Evolutionary conservation across 2,888 invertebrate species (phyloP), one percentile per base, ranked within the genome.

Genomic region (Euphydryas editha): DNA sequence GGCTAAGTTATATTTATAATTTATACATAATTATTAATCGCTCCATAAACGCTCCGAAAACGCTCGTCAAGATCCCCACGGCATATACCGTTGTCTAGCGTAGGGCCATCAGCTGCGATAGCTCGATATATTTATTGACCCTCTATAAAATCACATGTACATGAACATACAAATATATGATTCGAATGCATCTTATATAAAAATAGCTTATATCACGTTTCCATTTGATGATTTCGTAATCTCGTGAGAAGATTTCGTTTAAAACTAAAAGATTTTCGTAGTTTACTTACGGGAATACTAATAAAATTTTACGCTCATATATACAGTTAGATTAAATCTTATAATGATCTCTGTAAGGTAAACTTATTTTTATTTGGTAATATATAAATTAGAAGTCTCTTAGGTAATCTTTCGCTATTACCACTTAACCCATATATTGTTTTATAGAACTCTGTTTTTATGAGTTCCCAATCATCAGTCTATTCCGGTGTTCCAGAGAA

Each of bases 81-180:
- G 42, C 75, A 73, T 75, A 79, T 82, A 82, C 84, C 81, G 83
- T 83, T 84, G 81, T 83, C 83, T 81, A 80, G 88, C 84, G 88
- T 88, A 88, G 90, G 84, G 83, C 84, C 84, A 76, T 76, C 74
- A 71, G 74, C 78, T 78, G 79, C 79, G 84, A 81, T 82, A 82
- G 79, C 75, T 78, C 78, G 83, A 80, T 82, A 81, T 86, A 86
- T 86, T 82, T 78, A 81, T 78, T 77, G 74, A 75, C 76, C 75
- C 78, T 77, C 78, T 76, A 79, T 80, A 80, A 80, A 78, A 75
- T 74, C 72, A 76, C 74, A 78, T 30, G 36, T 77, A 80, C 78
- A 81, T 76, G 80, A 79, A 79, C 78, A 76, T 78, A 79, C 76
- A 78, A 78, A 77, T 80, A 73, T 59, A 68, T 46, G 49, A 51